phyloP scores from a whole-genome alignment of 2,113 vertebrate genomes.

The Engystomops pustulosus region DNA sequence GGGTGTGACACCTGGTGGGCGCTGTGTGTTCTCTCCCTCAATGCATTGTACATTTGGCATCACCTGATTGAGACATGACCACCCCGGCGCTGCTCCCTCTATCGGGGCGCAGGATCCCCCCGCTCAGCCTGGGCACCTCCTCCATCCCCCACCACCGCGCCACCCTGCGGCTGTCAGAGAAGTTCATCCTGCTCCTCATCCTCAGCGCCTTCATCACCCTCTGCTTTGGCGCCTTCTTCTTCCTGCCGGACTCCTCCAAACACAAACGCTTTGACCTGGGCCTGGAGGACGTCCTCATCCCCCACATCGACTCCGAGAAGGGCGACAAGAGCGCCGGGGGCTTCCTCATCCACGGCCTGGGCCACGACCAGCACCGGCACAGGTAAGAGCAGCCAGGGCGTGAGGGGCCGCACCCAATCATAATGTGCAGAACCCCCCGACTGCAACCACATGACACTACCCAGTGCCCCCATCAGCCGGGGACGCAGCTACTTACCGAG shows the following conservation, averaged over 20 bases:
- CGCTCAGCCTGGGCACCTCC: slow-evolving; percentile 86
- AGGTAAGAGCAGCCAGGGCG: slow-evolving; percentile 78
- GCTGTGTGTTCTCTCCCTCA: slow-evolving; percentile 2
- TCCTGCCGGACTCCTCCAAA: slow-evolving; percentile 97
- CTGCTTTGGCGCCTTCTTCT: slow-evolving; percentile 98
- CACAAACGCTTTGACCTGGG: slow-evolving; percentile 98
- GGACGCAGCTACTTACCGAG: too few species aligned
- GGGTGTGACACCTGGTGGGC: too few species aligned
- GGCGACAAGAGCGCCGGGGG: slow-evolving; percentile 82
- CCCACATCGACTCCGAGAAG: slow-evolving; percentile 90
- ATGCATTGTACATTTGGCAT: slow-evolving; percentile 51
- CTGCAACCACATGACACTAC: too few species aligned
- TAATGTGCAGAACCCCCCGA: too few species aligned
- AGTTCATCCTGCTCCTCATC: slow-evolving; percentile 98
- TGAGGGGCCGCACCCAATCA: too few species aligned
- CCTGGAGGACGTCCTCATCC: slow-evolving; percentile 95
- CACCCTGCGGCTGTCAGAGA: slow-evolving; percentile 95
- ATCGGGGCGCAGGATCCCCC: slow-evolving; percentile 91
- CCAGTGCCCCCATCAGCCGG: too few species aligned
- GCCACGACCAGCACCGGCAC: slow-evolving; percentile 90
- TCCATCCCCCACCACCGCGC: slow-evolving; percentile 94
- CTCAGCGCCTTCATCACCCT: slow-evolving; percentile 99
- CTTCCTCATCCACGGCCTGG: slow-evolving; percentile 90
- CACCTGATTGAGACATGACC: slow-evolving; percentile 77
- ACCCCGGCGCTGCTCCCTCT: slow-evolving; percentile 94